A percentile compares a stretch with the other conserved stretches of the same genome.
Evolutionary conservation across 2,797 vertebrate species (phyloP).

Genomic region (Erethizon dorsatum): DNA sequence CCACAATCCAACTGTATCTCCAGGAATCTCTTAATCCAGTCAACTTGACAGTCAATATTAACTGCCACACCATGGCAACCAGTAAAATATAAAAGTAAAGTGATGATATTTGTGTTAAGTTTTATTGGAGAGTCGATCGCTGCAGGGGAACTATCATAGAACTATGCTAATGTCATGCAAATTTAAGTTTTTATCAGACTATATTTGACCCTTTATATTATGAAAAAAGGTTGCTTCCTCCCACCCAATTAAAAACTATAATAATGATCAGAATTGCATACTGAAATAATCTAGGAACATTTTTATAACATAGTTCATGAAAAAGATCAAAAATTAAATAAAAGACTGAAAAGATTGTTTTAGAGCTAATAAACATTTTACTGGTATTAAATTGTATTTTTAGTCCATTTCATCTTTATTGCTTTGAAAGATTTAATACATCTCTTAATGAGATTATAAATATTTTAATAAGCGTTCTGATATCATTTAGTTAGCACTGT

Average conservation of each 20-base stretch:
- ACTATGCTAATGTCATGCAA: background rate
- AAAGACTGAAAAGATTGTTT: background rate
- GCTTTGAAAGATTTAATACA: background rate
- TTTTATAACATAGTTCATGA: background rate
- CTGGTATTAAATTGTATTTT: constrained; percentile 27
- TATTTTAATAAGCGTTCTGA: background rate
- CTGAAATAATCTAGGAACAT: background rate
- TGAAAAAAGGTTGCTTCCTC: background rate
- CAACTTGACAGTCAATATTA: background rate
- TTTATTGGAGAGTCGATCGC: background rate
- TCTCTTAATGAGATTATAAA: constrained; percentile 16
- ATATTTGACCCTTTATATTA: background rate
- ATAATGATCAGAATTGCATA: background rate
- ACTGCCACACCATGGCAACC: background rate
- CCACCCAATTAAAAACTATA: background rate
- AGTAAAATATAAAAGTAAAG: constrained; percentile 5
- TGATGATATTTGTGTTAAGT: background rate
- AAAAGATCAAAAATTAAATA: background rate
- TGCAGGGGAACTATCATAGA: background rate
- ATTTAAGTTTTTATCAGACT: background rate
- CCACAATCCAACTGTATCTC: background rate
- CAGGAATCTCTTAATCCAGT: background rate
- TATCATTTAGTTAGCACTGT: background rate
- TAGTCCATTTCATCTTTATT: background rate
- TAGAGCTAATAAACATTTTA: background rate